Evolutionary conservation across 1,140 invertebrate species (phyloP).

Genomic region (Oncopeltus fasciatus): DNA sequence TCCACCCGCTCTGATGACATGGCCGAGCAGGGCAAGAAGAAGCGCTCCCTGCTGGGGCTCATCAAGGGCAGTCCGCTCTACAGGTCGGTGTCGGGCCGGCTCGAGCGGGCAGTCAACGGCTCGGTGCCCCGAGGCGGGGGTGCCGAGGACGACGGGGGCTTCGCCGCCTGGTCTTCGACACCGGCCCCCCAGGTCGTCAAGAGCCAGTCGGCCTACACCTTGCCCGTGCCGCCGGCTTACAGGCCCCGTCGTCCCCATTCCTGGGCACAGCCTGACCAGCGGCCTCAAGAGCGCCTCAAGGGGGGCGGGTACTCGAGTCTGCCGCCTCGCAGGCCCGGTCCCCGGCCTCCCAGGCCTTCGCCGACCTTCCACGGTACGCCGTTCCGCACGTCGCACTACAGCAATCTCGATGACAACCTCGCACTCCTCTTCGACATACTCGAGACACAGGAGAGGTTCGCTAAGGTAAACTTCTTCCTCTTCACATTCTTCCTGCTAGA

Average conservation of each 20-base stretch:
- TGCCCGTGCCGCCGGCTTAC: slow-evolving; percentile 19
- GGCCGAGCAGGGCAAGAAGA: slow-evolving; percentile 31
- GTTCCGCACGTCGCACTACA: slow-evolving; percentile 36
- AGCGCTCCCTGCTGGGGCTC: slow-evolving; percentile 32
- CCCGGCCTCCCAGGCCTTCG: slow-evolving; percentile 26
- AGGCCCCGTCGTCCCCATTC: slow-evolving; percentile 15
- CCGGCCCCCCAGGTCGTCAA: slow-evolving; percentile 18
- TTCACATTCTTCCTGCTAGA: too few species aligned
- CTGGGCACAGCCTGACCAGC: slow-evolving; percentile 25
- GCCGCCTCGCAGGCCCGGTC: slow-evolving; percentile 35
- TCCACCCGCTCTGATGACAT: slow-evolving; percentile 27
- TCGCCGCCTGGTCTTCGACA: slow-evolving; percentile 18
- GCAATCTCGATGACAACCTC: slow-evolving; percentile 55
- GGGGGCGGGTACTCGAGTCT: slow-evolving; percentile 31
- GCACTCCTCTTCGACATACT: slow-evolving; percentile 63
- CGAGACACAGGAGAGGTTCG: slow-evolving; percentile 61
- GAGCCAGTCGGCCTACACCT: slow-evolving; percentile 16
- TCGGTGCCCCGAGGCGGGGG: slow-evolving; percentile 13
- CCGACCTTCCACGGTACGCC: slow-evolving; percentile 50
- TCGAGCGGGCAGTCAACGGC: slow-evolving; percentile 21
- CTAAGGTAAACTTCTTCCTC: too few species aligned
- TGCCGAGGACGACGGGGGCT: slow-evolving; percentile 21
- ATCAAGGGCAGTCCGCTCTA: slow-evolving; percentile 31
- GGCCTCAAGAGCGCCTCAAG: slow-evolving; percentile 18
- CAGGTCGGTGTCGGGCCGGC: slow-evolving; percentile 31